Percentiles rank a stretch among this genome's conserved stretches.
Conservation (phyloP, 1,140 invertebrate genomes). For the Hormaphis cornu region DNA sequence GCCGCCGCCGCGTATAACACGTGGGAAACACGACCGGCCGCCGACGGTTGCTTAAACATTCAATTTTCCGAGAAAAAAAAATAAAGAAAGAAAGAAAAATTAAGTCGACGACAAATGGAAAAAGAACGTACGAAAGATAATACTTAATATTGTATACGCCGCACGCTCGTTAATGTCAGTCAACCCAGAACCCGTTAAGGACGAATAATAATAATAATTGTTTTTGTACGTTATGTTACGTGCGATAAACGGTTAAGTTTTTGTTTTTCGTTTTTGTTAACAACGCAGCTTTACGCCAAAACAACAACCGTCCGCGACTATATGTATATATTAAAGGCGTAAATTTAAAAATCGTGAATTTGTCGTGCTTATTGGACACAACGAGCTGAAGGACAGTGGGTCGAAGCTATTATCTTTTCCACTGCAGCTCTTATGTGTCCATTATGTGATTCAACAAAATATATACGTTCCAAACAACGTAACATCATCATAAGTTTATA, state of each 20-base stretch:
- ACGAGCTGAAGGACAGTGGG: neutral
- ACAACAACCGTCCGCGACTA: neutral
- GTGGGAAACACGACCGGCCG: neutral
- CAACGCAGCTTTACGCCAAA: neutral
- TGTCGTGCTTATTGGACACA: neutral
- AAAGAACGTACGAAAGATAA: neutral
- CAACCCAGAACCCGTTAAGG: neutral
- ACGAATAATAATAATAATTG: slow-evolving; percentile 19
- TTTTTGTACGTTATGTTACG: neutral
- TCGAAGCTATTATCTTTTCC: neutral
- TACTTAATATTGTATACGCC: too few species aligned
- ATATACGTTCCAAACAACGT: too few species aligned
- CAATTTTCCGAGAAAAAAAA: slow-evolving; percentile 5
- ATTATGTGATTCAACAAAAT: neutral
- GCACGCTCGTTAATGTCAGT: neutral
- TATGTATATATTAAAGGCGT: neutral
- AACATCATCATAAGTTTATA: too few species aligned
- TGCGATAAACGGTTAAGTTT: neutral
- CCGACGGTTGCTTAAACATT: neutral
- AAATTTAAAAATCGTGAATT: neutral
- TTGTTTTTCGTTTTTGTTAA: neutral
- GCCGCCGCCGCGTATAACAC: neutral
- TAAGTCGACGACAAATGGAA: neutral
- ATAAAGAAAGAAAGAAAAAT: too few species aligned
- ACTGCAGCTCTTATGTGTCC: neutral